Evolutionary conservation across 1,140 invertebrate species (phyloP).

Genomic region (Cydia fagiglandana): DNA sequence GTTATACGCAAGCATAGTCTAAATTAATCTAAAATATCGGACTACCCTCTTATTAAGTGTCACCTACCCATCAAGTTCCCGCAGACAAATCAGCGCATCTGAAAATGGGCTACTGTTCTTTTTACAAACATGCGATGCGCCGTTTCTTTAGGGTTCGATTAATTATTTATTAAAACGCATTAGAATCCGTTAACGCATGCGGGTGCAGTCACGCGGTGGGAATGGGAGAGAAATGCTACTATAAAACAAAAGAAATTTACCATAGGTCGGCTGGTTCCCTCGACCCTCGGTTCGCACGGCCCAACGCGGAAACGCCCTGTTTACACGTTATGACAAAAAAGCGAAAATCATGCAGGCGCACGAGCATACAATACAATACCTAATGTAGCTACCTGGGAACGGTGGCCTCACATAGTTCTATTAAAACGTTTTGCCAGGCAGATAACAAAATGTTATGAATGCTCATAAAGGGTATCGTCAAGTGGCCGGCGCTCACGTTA

Average conservation of each 20-base stretch:
- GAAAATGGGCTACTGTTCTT: neutral
- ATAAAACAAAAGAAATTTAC: slow-evolving; percentile 68
- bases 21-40: too few relatives aligned
- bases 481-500: neutral
- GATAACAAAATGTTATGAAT: neutral
- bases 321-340: slow-evolving; percentile 48
- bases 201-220: slow-evolving; percentile 14
- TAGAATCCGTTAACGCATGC: slow-evolving; percentile 14
- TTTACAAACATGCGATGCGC: neutral
- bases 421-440: slow-evolving; percentile 18
- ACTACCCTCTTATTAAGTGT: too few relatives aligned
- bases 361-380: slow-evolving; percentile 39
- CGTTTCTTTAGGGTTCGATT: neutral
- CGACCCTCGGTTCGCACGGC: slow-evolving; percentile 64
- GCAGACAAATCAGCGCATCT: too few relatives aligned
- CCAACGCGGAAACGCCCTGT: slow-evolving; percentile 57
- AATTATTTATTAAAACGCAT: slow-evolving; percentile 8
- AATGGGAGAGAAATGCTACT: slow-evolving; percentile 45
- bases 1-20: too few relatives aligned
- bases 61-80: too few relatives aligned
- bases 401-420: slow-evolving; percentile 31
- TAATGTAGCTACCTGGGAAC: slow-evolving; percentile 32
- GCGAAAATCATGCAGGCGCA: slow-evolving; percentile 36
- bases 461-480: neutral
- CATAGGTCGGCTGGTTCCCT: slow-evolving; percentile 58